These are phyloP conservation scores for Euwallacea similis DNA, from an alignment of 1,140 invertebrate species.

Conservation along the genomic window DNA sequence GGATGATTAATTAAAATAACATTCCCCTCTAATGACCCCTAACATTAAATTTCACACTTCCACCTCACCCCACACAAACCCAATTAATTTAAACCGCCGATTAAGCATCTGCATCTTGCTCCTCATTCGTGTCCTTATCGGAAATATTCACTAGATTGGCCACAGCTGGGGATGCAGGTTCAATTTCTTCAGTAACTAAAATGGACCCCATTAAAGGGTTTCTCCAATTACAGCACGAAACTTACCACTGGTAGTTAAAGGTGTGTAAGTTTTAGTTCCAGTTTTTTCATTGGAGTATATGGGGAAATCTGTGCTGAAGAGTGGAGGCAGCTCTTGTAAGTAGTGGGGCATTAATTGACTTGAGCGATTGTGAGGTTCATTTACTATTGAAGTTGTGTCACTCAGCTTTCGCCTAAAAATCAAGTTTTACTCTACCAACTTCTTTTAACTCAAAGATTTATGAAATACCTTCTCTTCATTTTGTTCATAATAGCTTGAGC, in stretches of 20 bases:
- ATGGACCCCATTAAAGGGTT: too few relatives aligned
- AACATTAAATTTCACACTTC: too few relatives aligned
- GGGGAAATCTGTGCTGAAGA: conserved; percentile 35
- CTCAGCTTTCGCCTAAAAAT: conserved; percentile 31
- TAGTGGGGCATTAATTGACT: conserved; percentile 33
- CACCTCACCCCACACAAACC: too few relatives aligned
- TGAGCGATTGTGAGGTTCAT: conserved; percentile 12
- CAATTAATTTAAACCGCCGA: too few relatives aligned
- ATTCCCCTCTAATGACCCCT: too few relatives aligned
- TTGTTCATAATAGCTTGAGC: background rate
- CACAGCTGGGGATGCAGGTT: background rate
- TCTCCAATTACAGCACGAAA: too few relatives aligned
- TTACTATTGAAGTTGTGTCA: conserved; percentile 29
- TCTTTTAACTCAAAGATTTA: background rate
- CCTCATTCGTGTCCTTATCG: background rate
- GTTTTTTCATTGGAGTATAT: conserved; percentile 8
- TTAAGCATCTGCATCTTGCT: background rate
- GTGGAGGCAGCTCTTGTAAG: conserved; percentile 32
- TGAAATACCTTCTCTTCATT: conserved; percentile 22
- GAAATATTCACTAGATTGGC: background rate
- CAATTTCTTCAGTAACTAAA: conserved; percentile 1
- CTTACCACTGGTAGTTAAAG: too few relatives aligned
- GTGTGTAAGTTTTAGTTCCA: too few relatives aligned
- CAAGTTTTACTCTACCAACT: background rate
- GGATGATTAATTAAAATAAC: too few relatives aligned